phyloP scores from a whole-genome alignment of 2,888 invertebrate species.

The Thysanoteuthis rhombus region DNA sequence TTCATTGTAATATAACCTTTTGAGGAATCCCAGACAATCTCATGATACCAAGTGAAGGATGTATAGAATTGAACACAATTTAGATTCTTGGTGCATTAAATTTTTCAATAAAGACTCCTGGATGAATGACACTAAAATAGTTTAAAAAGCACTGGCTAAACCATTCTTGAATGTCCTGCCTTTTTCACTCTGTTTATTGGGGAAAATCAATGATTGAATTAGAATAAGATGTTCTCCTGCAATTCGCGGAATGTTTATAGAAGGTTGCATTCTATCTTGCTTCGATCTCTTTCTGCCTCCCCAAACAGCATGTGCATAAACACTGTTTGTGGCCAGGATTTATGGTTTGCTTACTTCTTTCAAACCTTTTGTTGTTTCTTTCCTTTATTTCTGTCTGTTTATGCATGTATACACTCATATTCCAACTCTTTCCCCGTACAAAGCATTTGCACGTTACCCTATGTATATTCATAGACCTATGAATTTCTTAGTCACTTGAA shows the following conservation, averaged over 20 bases:
- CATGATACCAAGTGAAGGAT: too few relatives aligned
- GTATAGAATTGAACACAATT: too few relatives aligned
- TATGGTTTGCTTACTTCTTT: background rate
- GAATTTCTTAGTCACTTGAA: background rate
- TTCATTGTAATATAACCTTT: too few relatives aligned
- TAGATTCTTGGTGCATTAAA: too few relatives aligned
- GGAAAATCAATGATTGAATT: too few relatives aligned
- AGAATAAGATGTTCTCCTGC: background rate
- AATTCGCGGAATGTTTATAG: background rate
- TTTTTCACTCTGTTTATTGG: background rate
- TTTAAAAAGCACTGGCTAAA: too few relatives aligned
- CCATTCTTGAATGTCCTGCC: too few relatives aligned
- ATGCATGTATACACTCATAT: background rate
- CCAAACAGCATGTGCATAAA: background rate
- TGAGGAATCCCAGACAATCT: too few relatives aligned
- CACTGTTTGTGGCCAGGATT: background rate
- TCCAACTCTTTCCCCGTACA: too few relatives aligned
- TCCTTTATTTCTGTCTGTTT: background rate
- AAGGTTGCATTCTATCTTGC: background rate
- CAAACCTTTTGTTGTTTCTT: too few relatives aligned
- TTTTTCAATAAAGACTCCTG: too few relatives aligned
- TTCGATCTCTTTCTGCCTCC: background rate
- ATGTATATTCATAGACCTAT: background rate
- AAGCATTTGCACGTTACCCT: background rate
- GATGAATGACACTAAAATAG: too few relatives aligned